Percentiles rank a stretch among this genome's conserved stretches.
Conservation (phyloP, 2,888 invertebrate species). For the Rhaphigaster nebulosa region DNA sequence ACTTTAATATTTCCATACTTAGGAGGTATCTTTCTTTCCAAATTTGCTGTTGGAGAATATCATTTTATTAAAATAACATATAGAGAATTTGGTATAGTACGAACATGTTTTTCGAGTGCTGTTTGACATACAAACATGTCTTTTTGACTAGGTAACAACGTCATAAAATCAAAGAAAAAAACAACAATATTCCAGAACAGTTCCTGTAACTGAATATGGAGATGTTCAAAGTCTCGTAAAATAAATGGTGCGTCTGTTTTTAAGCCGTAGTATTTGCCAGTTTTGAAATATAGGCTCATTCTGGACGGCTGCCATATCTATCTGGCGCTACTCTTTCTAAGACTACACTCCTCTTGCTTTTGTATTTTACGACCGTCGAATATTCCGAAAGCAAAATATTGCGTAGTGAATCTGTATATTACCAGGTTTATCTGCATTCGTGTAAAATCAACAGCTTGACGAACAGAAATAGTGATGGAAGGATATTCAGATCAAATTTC, state of each 20-base stretch:
- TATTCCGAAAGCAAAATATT: not conserved
- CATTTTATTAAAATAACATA: too few species aligned
- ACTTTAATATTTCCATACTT: too few species aligned
- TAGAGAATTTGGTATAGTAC: too few species aligned
- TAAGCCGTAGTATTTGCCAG: slow-evolving; percentile 11
- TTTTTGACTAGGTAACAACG: too few species aligned
- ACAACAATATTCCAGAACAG: too few species aligned
- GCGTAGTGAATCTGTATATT: not conserved
- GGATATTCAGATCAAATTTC: not conserved
- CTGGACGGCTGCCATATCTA: not conserved
- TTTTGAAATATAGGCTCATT: not conserved
- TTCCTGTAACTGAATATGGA: slow-evolving; percentile 10
- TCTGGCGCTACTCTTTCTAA: not conserved
- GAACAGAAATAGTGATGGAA: not conserved
- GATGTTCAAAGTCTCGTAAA: slow-evolving; percentile 9
- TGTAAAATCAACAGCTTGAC: too few species aligned
- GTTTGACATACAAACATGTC: too few species aligned
- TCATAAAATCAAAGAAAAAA: too few species aligned
- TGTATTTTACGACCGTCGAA: not conserved
- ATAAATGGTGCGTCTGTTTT: slow-evolving; percentile 18
- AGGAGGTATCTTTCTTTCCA: too few species aligned
- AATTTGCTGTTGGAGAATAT: too few species aligned
- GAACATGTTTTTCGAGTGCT: too few species aligned
- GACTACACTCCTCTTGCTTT: not conserved
- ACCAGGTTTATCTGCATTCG: too few species aligned